Percentiles rank a stretch among this genome's conserved stretches.
phyloP scores from a whole-genome alignment of 2,888 invertebrate genomes.

The Electrophaes corylata region DNA sequence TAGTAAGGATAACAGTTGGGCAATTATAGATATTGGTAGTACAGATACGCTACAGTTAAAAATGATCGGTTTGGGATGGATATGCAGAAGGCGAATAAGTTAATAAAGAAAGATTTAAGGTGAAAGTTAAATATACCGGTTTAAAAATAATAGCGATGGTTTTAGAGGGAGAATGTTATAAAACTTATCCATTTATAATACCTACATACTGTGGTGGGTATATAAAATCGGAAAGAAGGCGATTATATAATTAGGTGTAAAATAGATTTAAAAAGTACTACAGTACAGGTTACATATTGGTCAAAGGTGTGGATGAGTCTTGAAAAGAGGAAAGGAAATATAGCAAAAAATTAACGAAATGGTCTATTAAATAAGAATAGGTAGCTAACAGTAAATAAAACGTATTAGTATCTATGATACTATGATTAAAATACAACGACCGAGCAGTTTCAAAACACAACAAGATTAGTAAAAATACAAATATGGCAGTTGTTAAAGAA shows the following conservation, averaged over 20 bases:
- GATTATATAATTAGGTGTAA: too few species aligned
- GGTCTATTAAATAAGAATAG: background rate
- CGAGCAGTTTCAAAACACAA: conserved; percentile 38
- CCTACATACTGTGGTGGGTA: too few species aligned
- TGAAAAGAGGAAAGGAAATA: too few species aligned
- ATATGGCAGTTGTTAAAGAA: conserved; percentile 49
- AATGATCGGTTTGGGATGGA: background rate
- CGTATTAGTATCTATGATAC: background rate
- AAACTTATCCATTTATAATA: too few species aligned
- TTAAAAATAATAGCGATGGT: too few species aligned
- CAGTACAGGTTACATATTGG: too few species aligned
- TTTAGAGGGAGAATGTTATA: too few species aligned
- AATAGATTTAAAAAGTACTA: too few species aligned
- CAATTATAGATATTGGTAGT: too few species aligned
- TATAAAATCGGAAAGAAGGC: too few species aligned
- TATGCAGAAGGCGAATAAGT: background rate
- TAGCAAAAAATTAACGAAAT: background rate
- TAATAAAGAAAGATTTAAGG: background rate
- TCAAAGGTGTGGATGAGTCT: too few species aligned
- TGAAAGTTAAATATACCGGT: background rate
- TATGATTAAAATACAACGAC: conserved; percentile 29
- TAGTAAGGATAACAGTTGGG: too few species aligned
- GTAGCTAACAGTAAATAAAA: background rate
- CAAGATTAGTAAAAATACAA: conserved; percentile 41
- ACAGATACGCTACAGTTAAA: background rate